Base-by-base conservation (phyloP, 2,888 invertebrate species). In the Apoda limacodes region DNA sequence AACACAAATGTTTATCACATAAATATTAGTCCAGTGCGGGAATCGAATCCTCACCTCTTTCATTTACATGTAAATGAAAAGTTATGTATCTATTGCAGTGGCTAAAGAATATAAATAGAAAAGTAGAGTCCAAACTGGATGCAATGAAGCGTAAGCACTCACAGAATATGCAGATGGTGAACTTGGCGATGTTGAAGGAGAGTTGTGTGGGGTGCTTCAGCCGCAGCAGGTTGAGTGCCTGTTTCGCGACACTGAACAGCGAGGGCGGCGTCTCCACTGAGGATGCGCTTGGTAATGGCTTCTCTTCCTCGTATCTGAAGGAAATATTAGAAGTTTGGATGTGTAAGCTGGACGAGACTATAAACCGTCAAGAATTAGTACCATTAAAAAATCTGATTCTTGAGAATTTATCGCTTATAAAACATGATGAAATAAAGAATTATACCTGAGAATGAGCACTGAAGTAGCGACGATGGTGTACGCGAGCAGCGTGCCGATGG, bases 381-480 rank as follows among this genome's bases (percentile, higher is more conserved):
- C 19, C 19, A 9, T 9, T 19, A 19, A 6, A 19, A 19, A 6
- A 9, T 19, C 5, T 19, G 19, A 9, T 19, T 19, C 6, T 19
- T 7, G 6, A 6, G 19, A 9, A 9, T 5, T 19, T 9, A 19
- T 19, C 19, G 19, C 9, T 19, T 5, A 9, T 5, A 9, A 9
- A 10, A 22, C 17, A 2, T 15, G 4, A 13, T 6, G 9, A 13
- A 4, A 27, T n/a, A 7, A 22, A 5, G 4, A 11, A n/a, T 23
- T 9, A 50, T 83, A 95, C 83, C 96, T 88, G 17, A 96, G 82
- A 30, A 97, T 86, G 5, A 96, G 83, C 2, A 97, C 94, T 49
- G 93, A 92, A 34, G 93, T 87, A 1, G 95, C 93, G 1, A 97
- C 96, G 42, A 96, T 94, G 2, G 94, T 92, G 61, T 96, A 96